These are phyloP conservation scores for Prinia subflava DNA, from an alignment of 2,113 vertebrate species.

Conservation along the genomic window DNA sequence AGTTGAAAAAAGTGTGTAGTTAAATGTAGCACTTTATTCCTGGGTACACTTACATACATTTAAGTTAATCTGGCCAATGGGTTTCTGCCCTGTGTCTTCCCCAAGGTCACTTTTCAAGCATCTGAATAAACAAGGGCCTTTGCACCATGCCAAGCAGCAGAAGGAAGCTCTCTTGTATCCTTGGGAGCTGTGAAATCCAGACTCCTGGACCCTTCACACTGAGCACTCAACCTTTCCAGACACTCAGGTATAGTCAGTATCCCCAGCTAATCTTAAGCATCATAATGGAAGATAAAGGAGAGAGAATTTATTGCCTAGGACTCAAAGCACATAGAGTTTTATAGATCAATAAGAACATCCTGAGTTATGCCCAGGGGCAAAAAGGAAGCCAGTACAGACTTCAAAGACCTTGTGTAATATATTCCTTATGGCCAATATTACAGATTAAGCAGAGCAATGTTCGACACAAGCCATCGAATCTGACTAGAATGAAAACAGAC, in stretches of 20 bases:
- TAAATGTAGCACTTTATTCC: background rate
- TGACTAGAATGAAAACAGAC: background rate
- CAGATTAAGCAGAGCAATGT: constrained; percentile 44
- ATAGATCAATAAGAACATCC: constrained; percentile 66
- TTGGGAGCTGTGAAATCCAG: background rate
- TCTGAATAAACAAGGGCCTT: background rate
- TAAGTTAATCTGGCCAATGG: background rate
- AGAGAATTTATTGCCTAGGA: constrained; percentile 56
- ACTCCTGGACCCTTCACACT: background rate
- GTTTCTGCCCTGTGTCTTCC: background rate
- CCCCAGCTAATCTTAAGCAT: background rate
- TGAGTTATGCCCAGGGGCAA: constrained; percentile 47
- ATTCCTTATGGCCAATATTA: constrained; percentile 59
- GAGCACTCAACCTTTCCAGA: background rate
- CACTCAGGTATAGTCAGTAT: background rate
- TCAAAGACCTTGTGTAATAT: constrained; percentile 59
- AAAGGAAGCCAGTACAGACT: constrained; percentile 62
- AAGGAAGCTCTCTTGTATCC: background rate
- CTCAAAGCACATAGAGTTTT: constrained; percentile 57
- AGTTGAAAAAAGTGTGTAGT: background rate
- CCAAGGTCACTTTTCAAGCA: background rate
- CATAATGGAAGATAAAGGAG: constrained; percentile 48
- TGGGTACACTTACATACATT: background rate
- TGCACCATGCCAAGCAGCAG: background rate
- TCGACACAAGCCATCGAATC: background rate